phyloP scores from a whole-genome alignment of 2,888 invertebrate genomes.

The Thysanoteuthis rhombus region DNA sequence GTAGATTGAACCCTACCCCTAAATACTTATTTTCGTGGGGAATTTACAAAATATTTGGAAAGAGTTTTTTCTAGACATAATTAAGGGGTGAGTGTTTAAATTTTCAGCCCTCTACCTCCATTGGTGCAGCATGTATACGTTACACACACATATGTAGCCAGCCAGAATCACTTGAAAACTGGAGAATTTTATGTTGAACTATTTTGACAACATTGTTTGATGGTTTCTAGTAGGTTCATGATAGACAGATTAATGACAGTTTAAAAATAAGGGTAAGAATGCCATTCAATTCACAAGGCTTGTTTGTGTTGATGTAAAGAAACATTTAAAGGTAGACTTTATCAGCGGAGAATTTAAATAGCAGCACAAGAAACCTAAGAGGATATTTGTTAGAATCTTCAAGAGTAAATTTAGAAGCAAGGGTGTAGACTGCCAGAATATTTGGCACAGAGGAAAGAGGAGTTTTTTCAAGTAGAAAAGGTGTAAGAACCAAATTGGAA shows the following conservation, averaged over 20 bases:
- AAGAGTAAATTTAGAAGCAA: not conserved
- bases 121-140: no score
- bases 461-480: not conserved
- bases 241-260: not conserved
- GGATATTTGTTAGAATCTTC: not conserved
- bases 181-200: no score
- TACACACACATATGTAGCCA: no score
- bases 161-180: no score
- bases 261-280: not conserved
- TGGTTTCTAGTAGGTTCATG: no score
- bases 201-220: no score
- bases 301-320: not conserved
- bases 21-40: no score
- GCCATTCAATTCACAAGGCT: not conserved
- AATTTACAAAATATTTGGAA: no score
- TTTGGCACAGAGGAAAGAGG: not conserved
- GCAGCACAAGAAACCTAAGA: slow-evolving; percentile 12
- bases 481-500: not conserved
- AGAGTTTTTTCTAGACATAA: no score
- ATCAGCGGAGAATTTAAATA: not conserved
- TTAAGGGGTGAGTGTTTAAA: no score
- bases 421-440: not conserved
- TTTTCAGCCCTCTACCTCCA: no score
- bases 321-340: not conserved
- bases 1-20: no score